Evolutionary conservation across 2,113 vertebrate species (phyloP), one percentile per base, ranked within the genome.

Genomic region (Oophaga pumilio): DNA sequence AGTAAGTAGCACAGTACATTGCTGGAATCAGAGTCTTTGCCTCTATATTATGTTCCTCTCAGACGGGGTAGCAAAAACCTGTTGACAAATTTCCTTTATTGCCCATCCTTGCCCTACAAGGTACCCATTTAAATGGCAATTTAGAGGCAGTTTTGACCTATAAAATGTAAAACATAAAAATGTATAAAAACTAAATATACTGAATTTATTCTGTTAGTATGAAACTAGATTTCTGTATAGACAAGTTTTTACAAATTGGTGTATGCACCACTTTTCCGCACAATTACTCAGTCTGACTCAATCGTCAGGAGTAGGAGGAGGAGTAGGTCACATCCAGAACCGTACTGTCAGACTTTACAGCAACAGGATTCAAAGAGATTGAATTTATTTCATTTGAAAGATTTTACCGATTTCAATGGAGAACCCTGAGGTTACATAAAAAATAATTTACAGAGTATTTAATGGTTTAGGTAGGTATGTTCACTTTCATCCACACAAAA

Each of bases 231-330:
- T 14, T 7, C 0, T 1, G 33, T 33, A 17, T 33, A 71, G 33
- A 71, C 6, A 8, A 33, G 26, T 28, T 71, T 71, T 71, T 71
- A 15, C 26, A 15, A 26, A 71, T 17, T 33, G 68, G 14, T 28
- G 12, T 17, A 13, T 6, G 17, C 59, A 59, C 5, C 20, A 62
- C 26, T 82, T 82, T 64, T 20, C 59, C 62, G 15, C 2, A 24
- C 26, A 71, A 33, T 33, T 71, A 33, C 26, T 71, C 26, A 71
- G 68, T 20, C 80, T 82, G 59, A 43, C 28, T 33, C 74, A 71
- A 33, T 76, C 74, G n/a, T 76, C 49, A 49, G n/a, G n/a, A n/a
- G n/a, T n/a, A n/a, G n/a, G n/a, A n/a, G 57, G 78, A 60, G 52
- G 26, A 81, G 78, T 57, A 59, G 56, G 53, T 15, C 56, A 60